Percentiles rank a stretch among this genome's conserved stretches.
These are phyloP conservation scores for Leptopilina boulardi DNA, from an alignment of 1,140 invertebrate genomes.

Conservation along the genomic window DNA sequence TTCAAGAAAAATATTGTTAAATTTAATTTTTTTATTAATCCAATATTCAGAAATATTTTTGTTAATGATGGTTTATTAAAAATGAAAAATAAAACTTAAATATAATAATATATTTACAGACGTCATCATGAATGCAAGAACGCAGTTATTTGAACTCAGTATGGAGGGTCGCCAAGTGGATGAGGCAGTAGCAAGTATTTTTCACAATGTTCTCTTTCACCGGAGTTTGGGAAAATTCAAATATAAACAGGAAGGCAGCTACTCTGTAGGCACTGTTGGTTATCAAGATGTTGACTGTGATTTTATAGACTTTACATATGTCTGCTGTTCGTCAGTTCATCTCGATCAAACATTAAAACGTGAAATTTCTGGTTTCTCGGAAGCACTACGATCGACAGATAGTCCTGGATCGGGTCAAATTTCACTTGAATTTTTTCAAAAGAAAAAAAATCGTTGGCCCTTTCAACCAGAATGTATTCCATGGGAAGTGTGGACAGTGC, in stretches of 20 bases:
- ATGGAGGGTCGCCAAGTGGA: conserved; percentile 96
- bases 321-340: conserved; percentile 90
- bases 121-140: conserved; percentile 88
- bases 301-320: conserved; percentile 98
- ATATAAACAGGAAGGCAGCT: conserved; percentile 94
- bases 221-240: conserved; percentile 96
- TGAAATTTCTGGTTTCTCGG: conserved; percentile 91
- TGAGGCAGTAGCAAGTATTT: conserved; percentile 95
- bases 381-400: conserved; percentile 86
- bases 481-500: conserved; percentile 98
- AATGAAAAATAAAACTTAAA: neutral
- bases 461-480: conserved; percentile 89
- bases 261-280: conserved; percentile 95
- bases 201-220: conserved; percentile 97
- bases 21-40: too few relatives aligned
- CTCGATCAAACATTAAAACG: conserved; percentile 85
- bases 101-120: conserved; percentile 48
- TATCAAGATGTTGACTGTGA: conserved; percentile 98
- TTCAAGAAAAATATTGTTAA: too few relatives aligned
- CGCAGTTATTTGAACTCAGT: conserved; percentile 90
- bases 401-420: conserved; percentile 88
- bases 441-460: conserved; percentile 91
- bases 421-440: conserved; percentile 96
- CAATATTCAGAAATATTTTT: too few relatives aligned
- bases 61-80: neutral